Evolutionary conservation across 1,140 invertebrate genomes (phyloP), one percentile per base, ranked within the genome.

Genomic region (Drosophila mayri): DNA sequence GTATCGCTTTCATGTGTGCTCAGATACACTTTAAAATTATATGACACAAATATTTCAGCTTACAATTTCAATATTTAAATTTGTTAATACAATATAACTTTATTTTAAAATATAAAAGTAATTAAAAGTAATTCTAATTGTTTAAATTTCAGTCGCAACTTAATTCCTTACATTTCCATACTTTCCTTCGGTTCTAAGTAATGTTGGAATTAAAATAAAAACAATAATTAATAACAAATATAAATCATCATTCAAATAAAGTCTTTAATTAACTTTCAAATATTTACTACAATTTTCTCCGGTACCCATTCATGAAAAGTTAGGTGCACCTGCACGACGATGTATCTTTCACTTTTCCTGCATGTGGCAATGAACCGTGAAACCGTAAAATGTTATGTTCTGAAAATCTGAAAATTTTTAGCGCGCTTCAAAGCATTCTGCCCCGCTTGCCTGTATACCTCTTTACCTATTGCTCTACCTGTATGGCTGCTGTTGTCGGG

Each of bases 371-470:
- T 87, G 84, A 88, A 87, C 84, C 84, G 84, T 87, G 84, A 87
- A 87, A 88, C 84, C 80, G 84, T 87, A 88, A 87, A 87, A 87
- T 87, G 84, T 87, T 87, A 88, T 87, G 84, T 87, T 88, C 84
- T 83, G 85, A 83, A 87, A 87, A 87, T 87, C 84, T 87, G 80
- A 78, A 88, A 88, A 87, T 83, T 88, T 85, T 84, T 76, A 86
- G 79, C 76, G 76, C 76, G 84, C 84, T 80, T 78, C 84, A 87
- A 88, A 87, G 80, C 84, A 59, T 58, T 74, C 35, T 40, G 25
- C 35, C 47, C 46, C 47, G 38, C 59, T 59, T 22, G 30, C 63
- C 60, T 37, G 50, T 6, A 54, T 37, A 37, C 40, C 52, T 61
- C 43, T 20, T 18, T 25, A 43, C 44, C 59, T 25, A 43, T 18